Conservation (phyloP, 2,797 vertebrate genomes). For the Cirrhinus molitorella region DNA sequence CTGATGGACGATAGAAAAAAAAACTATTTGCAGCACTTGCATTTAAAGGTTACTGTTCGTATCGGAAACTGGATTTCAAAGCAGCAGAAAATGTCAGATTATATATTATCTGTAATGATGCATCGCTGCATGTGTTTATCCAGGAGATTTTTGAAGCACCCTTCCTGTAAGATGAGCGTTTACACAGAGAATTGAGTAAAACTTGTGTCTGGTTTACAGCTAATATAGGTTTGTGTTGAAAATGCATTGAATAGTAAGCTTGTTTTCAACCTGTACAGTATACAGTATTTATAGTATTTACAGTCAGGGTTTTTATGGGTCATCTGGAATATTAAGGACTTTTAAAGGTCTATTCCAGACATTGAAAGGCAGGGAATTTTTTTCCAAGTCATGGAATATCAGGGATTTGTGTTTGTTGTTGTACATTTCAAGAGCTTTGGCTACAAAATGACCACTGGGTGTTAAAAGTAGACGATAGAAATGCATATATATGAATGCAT, state of each 20-base stretch:
- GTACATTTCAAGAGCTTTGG: too few relatives aligned
- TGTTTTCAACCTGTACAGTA: constrained; percentile 2
- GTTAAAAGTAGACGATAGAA: too few relatives aligned
- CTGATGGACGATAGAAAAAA: neutral
- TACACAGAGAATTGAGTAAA: neutral
- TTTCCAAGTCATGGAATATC: too few relatives aligned
- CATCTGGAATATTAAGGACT: too few relatives aligned
- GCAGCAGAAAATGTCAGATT: constrained; percentile 26
- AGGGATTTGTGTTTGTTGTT: too few relatives aligned
- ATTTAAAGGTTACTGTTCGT: constrained; percentile 15
- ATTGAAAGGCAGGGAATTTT: too few relatives aligned
- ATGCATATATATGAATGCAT: too few relatives aligned
- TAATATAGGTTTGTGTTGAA: neutral
- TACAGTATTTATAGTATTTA: too few relatives aligned
- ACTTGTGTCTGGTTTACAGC: neutral
- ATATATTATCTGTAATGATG: constrained; percentile 17
- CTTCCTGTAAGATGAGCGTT: neutral
- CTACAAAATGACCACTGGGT: too few relatives aligned
- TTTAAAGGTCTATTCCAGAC: too few relatives aligned
- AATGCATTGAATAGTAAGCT: neutral
- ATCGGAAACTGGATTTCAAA: neutral
- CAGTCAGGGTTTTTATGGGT: too few relatives aligned
- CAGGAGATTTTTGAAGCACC: neutral
- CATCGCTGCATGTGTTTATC: neutral
- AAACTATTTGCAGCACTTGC: neutral